A percentile compares a stretch with the other conserved stretches of the same genome.
Conservation (phyloP, 2,797 vertebrate genomes). For the Ctenosaura bakeri region DNA sequence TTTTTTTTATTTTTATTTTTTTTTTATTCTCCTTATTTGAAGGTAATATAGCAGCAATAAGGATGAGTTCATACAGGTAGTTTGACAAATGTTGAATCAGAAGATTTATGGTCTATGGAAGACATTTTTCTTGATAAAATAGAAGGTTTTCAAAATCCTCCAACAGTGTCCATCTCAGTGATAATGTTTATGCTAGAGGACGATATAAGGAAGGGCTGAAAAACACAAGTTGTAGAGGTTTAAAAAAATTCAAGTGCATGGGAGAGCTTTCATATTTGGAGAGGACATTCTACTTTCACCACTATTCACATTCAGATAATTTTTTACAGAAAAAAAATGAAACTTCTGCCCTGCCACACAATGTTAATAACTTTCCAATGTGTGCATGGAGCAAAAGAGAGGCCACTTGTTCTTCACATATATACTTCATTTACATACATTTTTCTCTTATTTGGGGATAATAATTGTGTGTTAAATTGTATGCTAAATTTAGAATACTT, state of each 20-base stretch:
- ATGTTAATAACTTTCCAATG: neutral
- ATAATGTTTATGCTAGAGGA: slow-evolving; percentile 23
- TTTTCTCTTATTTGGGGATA: neutral
- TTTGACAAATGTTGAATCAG: slow-evolving; percentile 13
- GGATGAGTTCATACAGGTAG: slow-evolving; percentile 7
- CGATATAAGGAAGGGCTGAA: neutral
- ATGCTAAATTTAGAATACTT: neutral
- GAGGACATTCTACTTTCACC: neutral
- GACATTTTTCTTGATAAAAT: slow-evolving; percentile 19
- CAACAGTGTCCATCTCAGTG: neutral
- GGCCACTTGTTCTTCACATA: neutral
- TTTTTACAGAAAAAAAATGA: neutral
- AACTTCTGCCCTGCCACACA: neutral
- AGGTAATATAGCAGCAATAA: slow-evolving; percentile 23
- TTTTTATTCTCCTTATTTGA: slow-evolving; percentile 8
- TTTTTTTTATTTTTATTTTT: neutral
- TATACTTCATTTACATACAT: neutral
- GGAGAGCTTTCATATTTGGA: neutral
- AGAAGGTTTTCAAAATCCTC: neutral
- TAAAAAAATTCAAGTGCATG: neutral
- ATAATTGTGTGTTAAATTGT: neutral
- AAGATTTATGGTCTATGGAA: slow-evolving; percentile 4
- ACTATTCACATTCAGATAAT: no score
- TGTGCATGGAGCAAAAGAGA: neutral
- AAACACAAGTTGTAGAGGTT: neutral